phyloP scores from a whole-genome alignment of 2,888 invertebrate genomes.

The Protonemura montana region DNA sequence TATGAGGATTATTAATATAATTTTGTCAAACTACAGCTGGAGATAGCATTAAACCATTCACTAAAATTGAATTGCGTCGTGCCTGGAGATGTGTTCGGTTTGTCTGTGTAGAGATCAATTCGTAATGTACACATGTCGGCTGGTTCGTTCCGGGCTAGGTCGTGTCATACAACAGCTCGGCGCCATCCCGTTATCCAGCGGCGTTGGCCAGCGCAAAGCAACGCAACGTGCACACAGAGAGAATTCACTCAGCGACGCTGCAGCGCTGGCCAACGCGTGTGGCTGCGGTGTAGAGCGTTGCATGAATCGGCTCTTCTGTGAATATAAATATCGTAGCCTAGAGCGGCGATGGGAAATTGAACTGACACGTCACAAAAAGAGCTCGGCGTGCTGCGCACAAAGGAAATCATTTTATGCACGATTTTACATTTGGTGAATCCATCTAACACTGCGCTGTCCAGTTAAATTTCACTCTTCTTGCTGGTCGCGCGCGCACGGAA shows the following conservation, averaged over 20 bases:
- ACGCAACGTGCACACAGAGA: not conserved
- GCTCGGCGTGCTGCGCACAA: constrained; percentile 15
- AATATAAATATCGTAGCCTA: not conserved
- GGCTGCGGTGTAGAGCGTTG: not conserved
- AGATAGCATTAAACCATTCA: too few relatives aligned
- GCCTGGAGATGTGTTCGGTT: not conserved
- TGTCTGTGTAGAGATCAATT: not conserved
- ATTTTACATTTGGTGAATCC: constrained; percentile 36
- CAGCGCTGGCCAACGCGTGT: too few relatives aligned
- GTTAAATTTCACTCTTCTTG: constrained; percentile 27
- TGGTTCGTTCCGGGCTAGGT: not conserved
- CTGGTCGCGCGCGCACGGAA: not conserved
- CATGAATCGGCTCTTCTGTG: not conserved
- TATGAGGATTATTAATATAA: too few relatives aligned
- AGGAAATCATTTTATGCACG: constrained; percentile 40
- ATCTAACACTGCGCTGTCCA: constrained; percentile 28
- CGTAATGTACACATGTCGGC: not conserved
- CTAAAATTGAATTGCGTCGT: too few relatives aligned
- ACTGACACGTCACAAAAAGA: constrained; percentile 38
- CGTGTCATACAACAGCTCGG: not conserved
- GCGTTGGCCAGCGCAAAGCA: not conserved
- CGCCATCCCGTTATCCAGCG: not conserved
- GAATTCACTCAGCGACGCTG: not conserved
- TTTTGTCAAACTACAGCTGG: too few relatives aligned
- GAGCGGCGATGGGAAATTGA: constrained; percentile 39